Evolutionary conservation across 2,797 vertebrate species (phyloP), one percentile per base, ranked within the genome.

Genomic region (Tolypeutes matacus): DNA sequence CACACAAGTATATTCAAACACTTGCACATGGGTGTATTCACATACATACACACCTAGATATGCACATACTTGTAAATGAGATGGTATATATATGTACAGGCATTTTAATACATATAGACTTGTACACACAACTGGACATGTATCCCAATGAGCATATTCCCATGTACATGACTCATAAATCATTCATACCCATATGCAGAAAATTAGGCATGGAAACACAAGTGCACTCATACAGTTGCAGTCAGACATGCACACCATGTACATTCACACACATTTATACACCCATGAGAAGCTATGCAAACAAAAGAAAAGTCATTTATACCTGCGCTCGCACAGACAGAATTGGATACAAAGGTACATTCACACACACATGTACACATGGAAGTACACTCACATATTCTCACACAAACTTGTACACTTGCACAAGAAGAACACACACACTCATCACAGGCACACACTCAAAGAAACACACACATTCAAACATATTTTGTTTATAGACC

Each of bases 301-400:
- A 97, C 75, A 87, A 96, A 94, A 94, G n/a, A 91, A 70, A 21
- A 89, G 56, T 82, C 89, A 93, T 53, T 87, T 94, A 78, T 4
- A 78, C 73, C 49, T 84, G 89, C 6, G 76, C 82, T 91, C 9
- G 39, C 34, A 76, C 36, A 89, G 49, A 67, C 20, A 89, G 49
- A 82, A n/a, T 81, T 81, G n/a, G 75, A 92, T 25, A 94, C 31
- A 96, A 93, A 86, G 62, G 18, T 60, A 46, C 81, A 39, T 85
- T 95, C 53, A 39, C 39, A 87, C 42, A 86, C 42, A 86, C 51
- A 67, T 31, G 62, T 56, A 85, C 46, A 94, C 69, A 72, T 60
- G 70, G 91, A 94, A 92, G 36, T 89, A 95, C 2, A 80, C 17
- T 86, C 51, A 94, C 20, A 86, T 96, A 90, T 53, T 93, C 72